Conservation (phyloP, 2,888 invertebrate genomes). For the Lampropteryx suffumata region DNA sequence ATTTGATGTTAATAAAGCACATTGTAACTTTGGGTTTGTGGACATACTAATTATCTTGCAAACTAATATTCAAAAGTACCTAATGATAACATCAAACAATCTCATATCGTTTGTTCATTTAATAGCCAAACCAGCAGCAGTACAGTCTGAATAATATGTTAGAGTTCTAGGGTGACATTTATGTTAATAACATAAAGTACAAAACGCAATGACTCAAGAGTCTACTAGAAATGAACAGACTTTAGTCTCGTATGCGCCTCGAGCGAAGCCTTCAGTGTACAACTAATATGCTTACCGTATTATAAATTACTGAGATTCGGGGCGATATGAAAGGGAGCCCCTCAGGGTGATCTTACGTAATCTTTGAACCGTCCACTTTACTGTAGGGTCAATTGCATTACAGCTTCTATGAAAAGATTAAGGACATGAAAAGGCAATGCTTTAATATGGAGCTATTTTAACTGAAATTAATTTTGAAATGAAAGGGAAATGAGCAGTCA, state of each 20-base stretch:
- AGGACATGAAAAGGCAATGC: slow-evolving; percentile 20
- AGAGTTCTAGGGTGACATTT: too few relatives aligned
- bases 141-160: too few relatives aligned
- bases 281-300: slow-evolving; percentile 58
- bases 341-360: slow-evolving; percentile 51
- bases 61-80: not conserved
- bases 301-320: slow-evolving; percentile 66
- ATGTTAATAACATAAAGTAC: too few relatives aligned
- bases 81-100: not conserved
- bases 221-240: slow-evolving; percentile 31
- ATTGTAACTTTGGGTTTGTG: too few relatives aligned
- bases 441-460: slow-evolving; percentile 5
- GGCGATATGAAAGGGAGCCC: slow-evolving; percentile 69
- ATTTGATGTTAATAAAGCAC: too few relatives aligned
- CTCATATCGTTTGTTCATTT: not conserved
- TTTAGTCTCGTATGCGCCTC: slow-evolving; percentile 45
- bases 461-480: not conserved
- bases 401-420: slow-evolving; percentile 25
- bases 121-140: not conserved
- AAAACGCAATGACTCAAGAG: too few relatives aligned
- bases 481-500: slow-evolving; percentile 4
- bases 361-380: slow-evolving; percentile 39
- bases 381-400: slow-evolving; percentile 34
- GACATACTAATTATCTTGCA: too few relatives aligned
- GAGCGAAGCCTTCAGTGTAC: not conserved